These are phyloP conservation scores for Andrena bucephala DNA, from an alignment of 2,888 invertebrate genomes.

Conservation along the genomic window DNA sequence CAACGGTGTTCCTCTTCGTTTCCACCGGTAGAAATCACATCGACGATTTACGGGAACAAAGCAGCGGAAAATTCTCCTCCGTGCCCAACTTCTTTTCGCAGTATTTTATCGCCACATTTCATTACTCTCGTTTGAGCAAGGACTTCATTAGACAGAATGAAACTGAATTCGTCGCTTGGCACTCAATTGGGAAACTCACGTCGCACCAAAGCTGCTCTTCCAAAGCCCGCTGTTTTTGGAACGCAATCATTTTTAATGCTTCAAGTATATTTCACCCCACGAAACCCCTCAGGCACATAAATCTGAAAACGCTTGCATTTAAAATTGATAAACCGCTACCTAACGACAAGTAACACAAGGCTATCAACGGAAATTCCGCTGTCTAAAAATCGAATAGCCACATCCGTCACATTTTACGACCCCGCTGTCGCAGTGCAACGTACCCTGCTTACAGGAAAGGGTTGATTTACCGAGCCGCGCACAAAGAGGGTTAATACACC, in stretches of 20 bases:
- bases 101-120: background rate
- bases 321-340: slow-evolving; percentile 10
- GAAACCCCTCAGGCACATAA: background rate
- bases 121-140: slow-evolving; percentile 11
- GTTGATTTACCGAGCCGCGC: slow-evolving; percentile 25
- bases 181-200: too few species aligned
- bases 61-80: background rate
- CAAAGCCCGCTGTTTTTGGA: too few species aligned
- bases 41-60: background rate
- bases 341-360: slow-evolving; percentile 6
- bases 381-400: slow-evolving; percentile 5
- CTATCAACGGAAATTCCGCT: slow-evolving; percentile 5
- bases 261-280: background rate
- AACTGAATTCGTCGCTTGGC: too few species aligned
- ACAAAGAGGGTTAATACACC: slow-evolving; percentile 41
- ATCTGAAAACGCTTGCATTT: background rate
- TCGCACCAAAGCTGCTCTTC: too few species aligned
- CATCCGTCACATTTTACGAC: slow-evolving; percentile 24
- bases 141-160: too few species aligned
- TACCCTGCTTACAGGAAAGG: slow-evolving; percentile 14
- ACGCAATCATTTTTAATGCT: background rate
- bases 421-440: background rate
- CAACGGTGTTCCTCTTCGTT: background rate
- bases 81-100: background rate
- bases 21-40: slow-evolving; percentile 1